Conservation (phyloP, 1,140 invertebrate species). For the Plutomurus gul region DNA sequence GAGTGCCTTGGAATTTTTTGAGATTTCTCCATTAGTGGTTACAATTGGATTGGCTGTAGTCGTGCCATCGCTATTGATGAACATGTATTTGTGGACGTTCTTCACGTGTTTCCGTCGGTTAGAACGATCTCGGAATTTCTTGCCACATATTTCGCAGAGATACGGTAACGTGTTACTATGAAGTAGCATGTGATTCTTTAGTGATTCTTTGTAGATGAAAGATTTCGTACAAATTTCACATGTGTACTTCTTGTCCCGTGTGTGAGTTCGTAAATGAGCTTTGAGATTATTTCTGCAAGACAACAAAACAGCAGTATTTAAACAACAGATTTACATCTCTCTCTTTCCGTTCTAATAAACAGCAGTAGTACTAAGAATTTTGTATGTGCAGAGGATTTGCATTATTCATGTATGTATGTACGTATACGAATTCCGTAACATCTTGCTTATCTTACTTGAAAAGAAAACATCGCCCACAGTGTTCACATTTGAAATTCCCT, state of each 20-base stretch:
- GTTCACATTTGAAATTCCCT: constrained; percentile 51
- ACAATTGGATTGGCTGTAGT: background rate
- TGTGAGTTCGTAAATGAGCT: constrained; percentile 52
- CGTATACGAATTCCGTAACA: background rate
- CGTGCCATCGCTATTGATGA: constrained; percentile 35
- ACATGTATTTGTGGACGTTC: constrained; percentile 52
- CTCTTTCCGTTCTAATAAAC: no score
- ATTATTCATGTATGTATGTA: no score
- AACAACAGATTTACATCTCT: no score
- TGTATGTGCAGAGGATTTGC: no score
- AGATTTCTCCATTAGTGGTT: background rate
- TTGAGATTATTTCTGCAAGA: constrained; percentile 47
- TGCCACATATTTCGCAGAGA: constrained; percentile 51
- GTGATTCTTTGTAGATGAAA: constrained; percentile 53
- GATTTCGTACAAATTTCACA: constrained; percentile 52
- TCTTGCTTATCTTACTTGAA: constrained; percentile 41
- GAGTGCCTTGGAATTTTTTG: background rate
- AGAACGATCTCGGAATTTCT: constrained; percentile 51
- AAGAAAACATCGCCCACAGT: constrained; percentile 50
- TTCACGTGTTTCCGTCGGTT: constrained; percentile 53
- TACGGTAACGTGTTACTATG: constrained; percentile 50
- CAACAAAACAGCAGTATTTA: background rate
- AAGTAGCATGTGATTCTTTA: constrained; percentile 53
- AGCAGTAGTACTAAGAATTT: no score
- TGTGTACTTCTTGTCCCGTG: constrained; percentile 53